Percentiles rank a stretch among this genome's conserved stretches.
phyloP scores from a whole-genome alignment of 2,888 invertebrate genomes.

The Willowsia nigromaculata region DNA sequence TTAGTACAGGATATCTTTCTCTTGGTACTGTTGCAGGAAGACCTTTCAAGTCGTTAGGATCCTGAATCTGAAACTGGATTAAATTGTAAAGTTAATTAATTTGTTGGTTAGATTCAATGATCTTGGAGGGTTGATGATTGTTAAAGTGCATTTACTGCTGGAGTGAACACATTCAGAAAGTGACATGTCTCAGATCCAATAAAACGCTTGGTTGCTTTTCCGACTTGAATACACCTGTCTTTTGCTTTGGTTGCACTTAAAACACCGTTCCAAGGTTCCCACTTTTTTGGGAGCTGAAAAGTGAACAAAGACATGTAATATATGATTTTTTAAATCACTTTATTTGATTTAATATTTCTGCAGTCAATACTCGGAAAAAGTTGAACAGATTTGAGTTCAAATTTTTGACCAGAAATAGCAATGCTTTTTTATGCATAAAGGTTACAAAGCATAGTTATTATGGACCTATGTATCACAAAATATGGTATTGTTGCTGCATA shows the following conservation, averaged over 20 bases:
- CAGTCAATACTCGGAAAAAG: no score
- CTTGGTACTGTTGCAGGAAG: constrained; percentile 35
- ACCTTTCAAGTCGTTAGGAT: constrained; percentile 16
- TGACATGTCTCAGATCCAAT: constrained; percentile 62
- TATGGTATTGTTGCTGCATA: no score
- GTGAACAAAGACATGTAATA: constrained; percentile 21
- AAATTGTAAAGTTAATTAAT: background rate
- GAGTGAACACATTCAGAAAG: constrained; percentile 68
- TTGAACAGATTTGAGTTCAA: no score
- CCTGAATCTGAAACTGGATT: constrained; percentile 28
- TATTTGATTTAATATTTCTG: no score
- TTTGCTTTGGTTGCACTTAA: constrained; percentile 66
- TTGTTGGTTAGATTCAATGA: background rate
- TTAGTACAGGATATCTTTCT: constrained; percentile 39
- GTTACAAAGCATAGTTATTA: no score
- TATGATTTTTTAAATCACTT: background rate
- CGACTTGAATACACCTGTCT: constrained; percentile 66
- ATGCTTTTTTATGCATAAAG: no score
- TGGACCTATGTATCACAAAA: no score
- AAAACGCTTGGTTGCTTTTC: constrained; percentile 41
- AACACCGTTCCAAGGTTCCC: constrained; percentile 72
- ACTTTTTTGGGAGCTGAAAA: constrained; percentile 63
- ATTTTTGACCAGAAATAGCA: no score
- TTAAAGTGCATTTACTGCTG: constrained; percentile 32
- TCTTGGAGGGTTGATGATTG: background rate